These are phyloP conservation scores for Myotis vivesi DNA, from an alignment of 2,797 vertebrate species.

Conservation along the genomic window DNA sequence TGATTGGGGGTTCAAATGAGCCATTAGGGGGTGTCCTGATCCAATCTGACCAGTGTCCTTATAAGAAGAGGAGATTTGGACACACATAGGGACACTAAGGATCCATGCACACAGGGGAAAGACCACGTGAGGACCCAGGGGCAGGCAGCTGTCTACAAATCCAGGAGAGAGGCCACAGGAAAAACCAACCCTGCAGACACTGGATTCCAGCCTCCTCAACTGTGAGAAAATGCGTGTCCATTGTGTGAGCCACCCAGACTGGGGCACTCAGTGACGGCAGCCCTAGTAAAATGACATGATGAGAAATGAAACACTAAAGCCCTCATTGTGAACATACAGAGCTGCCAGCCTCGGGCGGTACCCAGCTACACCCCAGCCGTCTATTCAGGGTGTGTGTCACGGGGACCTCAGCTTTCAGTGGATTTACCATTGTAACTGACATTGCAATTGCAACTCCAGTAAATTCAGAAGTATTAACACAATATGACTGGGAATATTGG, in stretches of 20 bases:
- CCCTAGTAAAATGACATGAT: not conserved
- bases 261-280: not conserved
- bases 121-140: rapidly evolving
- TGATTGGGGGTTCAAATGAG: not conserved
- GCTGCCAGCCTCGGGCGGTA: not conserved
- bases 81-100: not conserved
- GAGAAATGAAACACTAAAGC: not conserved
- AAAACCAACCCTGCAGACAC: not conserved
- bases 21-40: not conserved
- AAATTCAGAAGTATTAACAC: not conserved
- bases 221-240: not conserved
- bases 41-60: not conserved
- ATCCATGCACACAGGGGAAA: not conserved
- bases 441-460: not conserved
- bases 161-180: not conserved
- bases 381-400: not conserved
- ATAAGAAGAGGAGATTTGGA: not conserved
- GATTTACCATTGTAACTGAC: not conserved
- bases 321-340: not conserved
- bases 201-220: not conserved
- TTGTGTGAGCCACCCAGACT: not conserved
- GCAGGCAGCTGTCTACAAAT: not conserved
- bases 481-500: not conserved
- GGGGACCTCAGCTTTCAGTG: not conserved
- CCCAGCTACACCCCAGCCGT: not conserved